Conservation (phyloP, 1,140 invertebrate genomes). For the Gonioctena quinquepunctata region DNA sequence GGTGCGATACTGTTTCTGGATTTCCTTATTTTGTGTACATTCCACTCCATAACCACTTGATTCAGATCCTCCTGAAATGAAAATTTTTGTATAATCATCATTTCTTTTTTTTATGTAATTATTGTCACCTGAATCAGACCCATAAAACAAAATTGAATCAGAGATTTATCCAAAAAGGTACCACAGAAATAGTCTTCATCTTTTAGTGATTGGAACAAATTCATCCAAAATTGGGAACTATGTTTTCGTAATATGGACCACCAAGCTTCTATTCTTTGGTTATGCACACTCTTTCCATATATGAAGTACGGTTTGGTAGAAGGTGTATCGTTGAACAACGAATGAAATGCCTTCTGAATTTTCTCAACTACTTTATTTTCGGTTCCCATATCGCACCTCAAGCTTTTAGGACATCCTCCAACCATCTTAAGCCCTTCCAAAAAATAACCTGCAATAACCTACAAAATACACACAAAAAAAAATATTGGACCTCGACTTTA, state of each 20-base stretch:
- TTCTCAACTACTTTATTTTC: background rate
- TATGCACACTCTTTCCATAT: background rate
- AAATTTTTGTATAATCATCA: no score
- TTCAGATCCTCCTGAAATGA: slow-evolving; percentile 1
- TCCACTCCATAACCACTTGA: slow-evolving; percentile 1
- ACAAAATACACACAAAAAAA: no score
- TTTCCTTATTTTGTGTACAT: slow-evolving; percentile 14
- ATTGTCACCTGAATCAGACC: background rate
- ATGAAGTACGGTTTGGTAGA: background rate
- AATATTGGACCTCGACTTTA: no score
- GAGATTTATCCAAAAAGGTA: background rate
- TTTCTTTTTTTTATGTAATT: no score
- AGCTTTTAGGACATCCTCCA: background rate
- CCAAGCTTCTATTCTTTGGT: background rate
- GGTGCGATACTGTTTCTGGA: background rate
- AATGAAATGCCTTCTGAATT: background rate
- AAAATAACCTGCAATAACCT: background rate
- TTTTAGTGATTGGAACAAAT: background rate
- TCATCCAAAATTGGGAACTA: background rate
- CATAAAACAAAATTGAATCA: slow-evolving; percentile 1
- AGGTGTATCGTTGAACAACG: background rate
- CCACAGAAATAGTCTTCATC: background rate
- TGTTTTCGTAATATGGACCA: background rate
- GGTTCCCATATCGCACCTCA: background rate
- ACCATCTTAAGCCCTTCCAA: background rate